Conservation (phyloP, 1,140 invertebrate genomes). For the Meteorus sp. region DNA sequence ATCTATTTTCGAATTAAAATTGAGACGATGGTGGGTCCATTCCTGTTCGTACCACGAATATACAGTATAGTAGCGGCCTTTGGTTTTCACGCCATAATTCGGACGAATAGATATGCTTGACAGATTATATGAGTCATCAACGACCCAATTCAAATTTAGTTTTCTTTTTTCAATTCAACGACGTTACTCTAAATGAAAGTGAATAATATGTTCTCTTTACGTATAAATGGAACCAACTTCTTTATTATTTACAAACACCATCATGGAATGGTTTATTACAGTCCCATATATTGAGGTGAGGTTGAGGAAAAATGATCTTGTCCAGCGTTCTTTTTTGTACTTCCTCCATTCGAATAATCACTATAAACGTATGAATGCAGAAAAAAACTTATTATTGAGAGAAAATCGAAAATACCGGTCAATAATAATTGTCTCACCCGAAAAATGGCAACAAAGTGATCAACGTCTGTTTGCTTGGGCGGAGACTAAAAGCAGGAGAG, state of each 20-base stretch:
- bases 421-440: slow-evolving; percentile 62
- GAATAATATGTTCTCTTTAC: slow-evolving; percentile 13
- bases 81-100: no score
- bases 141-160: no score
- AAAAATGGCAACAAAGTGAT: slow-evolving; percentile 79
- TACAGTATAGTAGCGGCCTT: no score
- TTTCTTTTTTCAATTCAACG: no score
- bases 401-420: neutral
- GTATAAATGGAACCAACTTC: slow-evolving; percentile 5
- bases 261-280: slow-evolving; percentile 47
- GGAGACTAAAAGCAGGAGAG: slow-evolving; percentile 69
- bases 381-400: neutral
- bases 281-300: slow-evolving; percentile 56
- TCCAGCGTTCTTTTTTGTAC: slow-evolving; percentile 44
- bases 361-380: slow-evolving; percentile 34
- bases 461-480: slow-evolving; percentile 71
- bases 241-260: slow-evolving; percentile 30
- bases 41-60: no score
- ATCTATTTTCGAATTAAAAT: no score
- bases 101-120: no score
- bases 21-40: no score
- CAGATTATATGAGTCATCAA: no score
- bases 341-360: slow-evolving; percentile 47
- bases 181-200: no score
- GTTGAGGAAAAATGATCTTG: no score